These are phyloP conservation scores for Meleagris gallopavo DNA, from an alignment of 2,113 vertebrate genomes.

Conservation along the genomic window DNA sequence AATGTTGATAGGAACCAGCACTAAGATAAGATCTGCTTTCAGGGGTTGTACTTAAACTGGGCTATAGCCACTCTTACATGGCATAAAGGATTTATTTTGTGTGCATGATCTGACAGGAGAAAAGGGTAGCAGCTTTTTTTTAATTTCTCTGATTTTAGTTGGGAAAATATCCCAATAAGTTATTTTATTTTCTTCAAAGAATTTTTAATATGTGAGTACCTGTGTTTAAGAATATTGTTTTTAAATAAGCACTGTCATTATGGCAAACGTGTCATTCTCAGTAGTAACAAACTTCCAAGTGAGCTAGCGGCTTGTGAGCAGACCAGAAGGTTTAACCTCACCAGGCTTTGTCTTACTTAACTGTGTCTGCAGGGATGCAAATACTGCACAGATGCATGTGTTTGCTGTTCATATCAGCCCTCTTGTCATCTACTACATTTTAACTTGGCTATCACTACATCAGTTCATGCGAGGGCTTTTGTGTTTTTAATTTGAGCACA, in stretches of 20 bases:
- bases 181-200: background rate
- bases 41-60: background rate
- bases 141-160: background rate
- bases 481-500: background rate
- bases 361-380: background rate
- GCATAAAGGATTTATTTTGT: background rate
- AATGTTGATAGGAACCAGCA: rapidly evolving
- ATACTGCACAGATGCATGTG: background rate
- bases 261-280: rapidly evolving
- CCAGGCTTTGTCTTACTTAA: background rate
- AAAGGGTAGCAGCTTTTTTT: background rate
- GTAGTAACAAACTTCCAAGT: rapidly evolving
- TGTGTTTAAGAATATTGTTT: background rate
- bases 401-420: background rate
- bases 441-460: background rate
- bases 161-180: background rate
- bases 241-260: background rate
- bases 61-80: background rate
- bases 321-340: background rate
- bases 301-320: background rate
- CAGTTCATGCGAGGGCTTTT: background rate
- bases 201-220: background rate
- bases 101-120: background rate
- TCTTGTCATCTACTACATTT: background rate
- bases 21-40: background rate